These are phyloP conservation scores for Scaptomyza montana DNA, from an alignment of 1,140 invertebrate species.

Conservation along the genomic window DNA sequence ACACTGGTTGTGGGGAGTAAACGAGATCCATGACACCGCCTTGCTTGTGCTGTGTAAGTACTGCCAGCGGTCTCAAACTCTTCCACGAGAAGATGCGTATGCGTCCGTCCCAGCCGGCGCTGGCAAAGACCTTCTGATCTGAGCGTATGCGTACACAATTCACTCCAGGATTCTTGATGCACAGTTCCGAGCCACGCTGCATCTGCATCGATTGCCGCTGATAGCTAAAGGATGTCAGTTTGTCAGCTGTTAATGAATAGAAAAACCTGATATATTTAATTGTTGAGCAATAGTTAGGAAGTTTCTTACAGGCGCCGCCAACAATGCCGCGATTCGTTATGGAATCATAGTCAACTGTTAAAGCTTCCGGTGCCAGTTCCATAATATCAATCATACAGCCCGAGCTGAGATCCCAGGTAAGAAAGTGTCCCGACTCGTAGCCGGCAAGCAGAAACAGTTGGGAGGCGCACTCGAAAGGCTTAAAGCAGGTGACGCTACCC, in stretches of 20 bases:
- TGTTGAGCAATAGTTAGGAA: too few relatives aligned
- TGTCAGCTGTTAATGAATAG: constrained; percentile 72
- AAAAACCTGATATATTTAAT: too few relatives aligned
- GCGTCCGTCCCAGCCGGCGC: constrained; percentile 90
- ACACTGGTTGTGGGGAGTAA: constrained; percentile 86
- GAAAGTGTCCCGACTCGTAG: constrained; percentile 88
- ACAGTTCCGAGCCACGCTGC: constrained; percentile 85
- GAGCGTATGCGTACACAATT: constrained; percentile 88
- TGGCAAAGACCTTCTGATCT: constrained; percentile 90
- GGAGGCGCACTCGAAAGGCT: constrained; percentile 85
- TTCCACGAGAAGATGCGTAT: constrained; percentile 92
- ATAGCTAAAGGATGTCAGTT: constrained; percentile 67
- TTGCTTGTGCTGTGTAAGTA: constrained; percentile 88
- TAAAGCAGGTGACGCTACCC: constrained; percentile 87
- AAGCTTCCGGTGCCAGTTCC: constrained; percentile 87
- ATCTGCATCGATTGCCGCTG: constrained; percentile 86
- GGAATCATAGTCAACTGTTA: constrained; percentile 88
- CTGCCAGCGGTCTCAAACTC: constrained; percentile 89
- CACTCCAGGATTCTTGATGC: constrained; percentile 89
- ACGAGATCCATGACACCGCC: constrained; percentile 88
- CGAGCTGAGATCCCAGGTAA: constrained; percentile 88
- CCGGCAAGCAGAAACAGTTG: constrained; percentile 86
- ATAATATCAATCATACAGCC: constrained; percentile 85
- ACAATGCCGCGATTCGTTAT: constrained; percentile 87
- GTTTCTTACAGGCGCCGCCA: constrained; percentile 85